Evolutionary conservation across 2,113 vertebrate genomes (phyloP).

Genomic region (Candoia aspera): DNA sequence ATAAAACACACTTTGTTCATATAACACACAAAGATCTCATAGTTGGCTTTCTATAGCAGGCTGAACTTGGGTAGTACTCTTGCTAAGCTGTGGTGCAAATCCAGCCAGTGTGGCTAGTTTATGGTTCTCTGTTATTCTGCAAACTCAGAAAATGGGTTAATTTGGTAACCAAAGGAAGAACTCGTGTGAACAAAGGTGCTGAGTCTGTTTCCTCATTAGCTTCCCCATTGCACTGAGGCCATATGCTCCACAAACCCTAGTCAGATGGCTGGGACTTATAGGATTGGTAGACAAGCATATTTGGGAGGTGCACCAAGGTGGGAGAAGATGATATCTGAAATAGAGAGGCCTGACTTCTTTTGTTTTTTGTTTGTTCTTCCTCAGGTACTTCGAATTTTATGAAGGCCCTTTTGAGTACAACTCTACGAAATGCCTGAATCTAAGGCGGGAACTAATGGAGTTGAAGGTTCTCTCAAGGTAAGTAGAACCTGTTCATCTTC

Average conservation of each 20-base stretch:
- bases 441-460: conserved; percentile 91
- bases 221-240: neutral
- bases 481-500: conserved; percentile 68
- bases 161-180: neutral
- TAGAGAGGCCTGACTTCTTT: neutral
- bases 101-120: neutral
- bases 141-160: neutral
- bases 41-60: neutral
- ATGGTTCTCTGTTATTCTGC: neutral
- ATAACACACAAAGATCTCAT: neutral
- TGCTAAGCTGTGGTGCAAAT: neutral
- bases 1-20: neutral
- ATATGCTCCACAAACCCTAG: neutral
- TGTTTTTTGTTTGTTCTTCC: conserved; percentile 38
- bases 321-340: neutral
- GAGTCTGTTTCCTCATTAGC: neutral
- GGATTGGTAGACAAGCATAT: neutral
- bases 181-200: neutral
- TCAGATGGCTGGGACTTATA: neutral
- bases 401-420: conserved; percentile 91
- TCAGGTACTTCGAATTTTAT: conserved; percentile 93
- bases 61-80: neutral
- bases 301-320: neutral
- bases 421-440: conserved; percentile 91
- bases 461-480: conserved; percentile 97